Evolutionary conservation across 1,140 invertebrate genomes (phyloP).

Genomic region (Aphelinus atriplicis): DNA sequence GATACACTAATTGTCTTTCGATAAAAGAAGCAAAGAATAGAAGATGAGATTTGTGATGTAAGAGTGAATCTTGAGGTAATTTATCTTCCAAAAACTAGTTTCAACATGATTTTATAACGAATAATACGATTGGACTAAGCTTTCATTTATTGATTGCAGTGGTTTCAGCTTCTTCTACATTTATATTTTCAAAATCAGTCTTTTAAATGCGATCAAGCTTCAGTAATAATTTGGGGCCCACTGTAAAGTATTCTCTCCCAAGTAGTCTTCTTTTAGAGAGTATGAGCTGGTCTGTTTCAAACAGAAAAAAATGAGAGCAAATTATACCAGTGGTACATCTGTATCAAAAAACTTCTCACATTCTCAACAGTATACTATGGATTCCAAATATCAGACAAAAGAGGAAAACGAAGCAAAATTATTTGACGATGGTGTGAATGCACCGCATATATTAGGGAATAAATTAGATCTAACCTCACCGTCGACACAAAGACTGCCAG

Average conservation of each 20-base stretch:
- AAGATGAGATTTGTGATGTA: constrained; percentile 23
- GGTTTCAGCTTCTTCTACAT: constrained; percentile 56
- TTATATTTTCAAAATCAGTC: constrained; percentile 51
- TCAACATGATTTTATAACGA: background rate
- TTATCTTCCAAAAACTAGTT: background rate
- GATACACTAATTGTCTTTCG: constrained; percentile 25
- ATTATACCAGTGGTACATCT: constrained; percentile 54
- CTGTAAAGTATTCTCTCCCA: constrained; percentile 72
- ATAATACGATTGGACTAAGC: background rate
- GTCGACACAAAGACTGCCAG: constrained; percentile 86
- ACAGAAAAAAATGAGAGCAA: constrained; percentile 63
- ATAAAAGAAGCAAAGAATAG: constrained; percentile 16
- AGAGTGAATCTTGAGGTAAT: constrained; percentile 5
- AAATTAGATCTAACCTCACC: constrained; percentile 85
- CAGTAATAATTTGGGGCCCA: constrained; percentile 56
- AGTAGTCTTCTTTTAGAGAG: constrained; percentile 74
- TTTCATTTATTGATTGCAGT: constrained; percentile 40
- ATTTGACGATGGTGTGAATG: constrained; percentile 73
- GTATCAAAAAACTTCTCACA: constrained; percentile 45
- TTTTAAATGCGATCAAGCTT: constrained; percentile 57
- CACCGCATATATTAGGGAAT: constrained; percentile 88
- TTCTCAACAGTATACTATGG: constrained; percentile 45
- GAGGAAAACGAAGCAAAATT: constrained; percentile 71
- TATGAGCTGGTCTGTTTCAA: constrained; percentile 57
- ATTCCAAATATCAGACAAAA: constrained; percentile 59